Base-by-base conservation (phyloP, 2,113 vertebrate genomes). In the Alosa alosa region DNA sequence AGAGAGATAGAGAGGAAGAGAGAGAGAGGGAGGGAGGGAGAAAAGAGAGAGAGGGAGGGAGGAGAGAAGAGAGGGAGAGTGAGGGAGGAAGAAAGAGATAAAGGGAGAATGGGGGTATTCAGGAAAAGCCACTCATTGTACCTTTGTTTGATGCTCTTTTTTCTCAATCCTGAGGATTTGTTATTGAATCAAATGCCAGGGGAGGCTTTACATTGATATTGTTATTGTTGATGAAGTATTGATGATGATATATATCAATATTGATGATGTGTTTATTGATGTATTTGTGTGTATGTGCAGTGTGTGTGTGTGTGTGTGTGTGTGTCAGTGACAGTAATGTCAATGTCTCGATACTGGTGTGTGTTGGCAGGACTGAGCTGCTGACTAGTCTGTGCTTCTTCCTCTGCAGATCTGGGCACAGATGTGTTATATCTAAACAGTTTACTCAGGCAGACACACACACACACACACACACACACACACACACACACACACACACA, bases 341-440 rank as follows among this genome's bases (percentile, higher is more conserved):
- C n/a, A n/a, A n/a, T n/a, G n/a, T n/a, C n/a, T n/a, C n/a, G n/a
- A n/a, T n/a, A n/a, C n/a, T n/a, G n/a, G n/a, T 57, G 55, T 57
- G 55, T 57, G 18, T 57, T 57, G 55, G 68, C 83, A 64, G 45
- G 82, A 52, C 68, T 55, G 50, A 85, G 86, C 84, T 86, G 88
- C 89, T 90, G 89, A 89, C 88, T 89, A 22, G 78, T 84, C 84
- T 11, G 25, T 36, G 4, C 68, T 50, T 7, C 52, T n/a, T 85
- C 84, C 81, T 50, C 86, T 36, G 39, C 86, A 86, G 86, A 83
- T 64, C 86, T 81, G 81, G 83, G 83, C 87, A 85, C 87, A 89
- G 89, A 89, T 88, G 88, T 72, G 83, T 81, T 72, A 84, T 85
- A 86, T 89, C 83, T 86, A 90, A 90, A 90, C 88, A 90, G 88